Conservation (phyloP, 1,140 invertebrate genomes). For the Aphis craccivora region DNA sequence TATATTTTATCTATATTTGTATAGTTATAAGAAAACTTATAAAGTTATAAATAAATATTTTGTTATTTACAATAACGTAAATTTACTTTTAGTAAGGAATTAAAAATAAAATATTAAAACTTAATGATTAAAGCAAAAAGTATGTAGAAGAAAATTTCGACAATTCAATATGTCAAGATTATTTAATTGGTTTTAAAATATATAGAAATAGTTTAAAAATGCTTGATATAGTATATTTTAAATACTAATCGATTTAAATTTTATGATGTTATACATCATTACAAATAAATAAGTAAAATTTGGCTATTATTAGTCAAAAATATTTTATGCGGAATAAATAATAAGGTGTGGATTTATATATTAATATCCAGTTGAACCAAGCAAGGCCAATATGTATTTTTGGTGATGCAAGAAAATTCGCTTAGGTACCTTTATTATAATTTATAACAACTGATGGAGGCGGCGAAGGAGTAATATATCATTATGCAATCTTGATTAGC, state of each 20-base stretch:
- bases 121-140: not conserved
- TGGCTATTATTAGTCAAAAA: not conserved
- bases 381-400: not conserved
- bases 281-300: not conserved
- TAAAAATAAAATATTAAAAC: not conserved
- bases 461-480: not conserved
- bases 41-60: no score
- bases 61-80: not conserved
- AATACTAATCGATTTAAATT: not conserved
- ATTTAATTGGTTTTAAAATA: not conserved
- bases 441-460: not conserved
- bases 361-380: constrained; percentile 1
- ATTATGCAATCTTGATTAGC: not conserved
- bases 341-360: not conserved
- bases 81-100: not conserved
- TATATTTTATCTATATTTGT: not conserved
- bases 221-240: not conserved
- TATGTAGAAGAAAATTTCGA: not conserved
- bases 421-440: not conserved
- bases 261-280: not conserved
- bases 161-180: not conserved
- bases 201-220: not conserved
- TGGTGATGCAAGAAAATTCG: not conserved
- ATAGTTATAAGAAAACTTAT: not conserved
- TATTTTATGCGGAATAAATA: not conserved